These are phyloP conservation scores for Hypanus sabinus DNA, from an alignment of 2,113 vertebrate species.

Conservation along the genomic window DNA sequence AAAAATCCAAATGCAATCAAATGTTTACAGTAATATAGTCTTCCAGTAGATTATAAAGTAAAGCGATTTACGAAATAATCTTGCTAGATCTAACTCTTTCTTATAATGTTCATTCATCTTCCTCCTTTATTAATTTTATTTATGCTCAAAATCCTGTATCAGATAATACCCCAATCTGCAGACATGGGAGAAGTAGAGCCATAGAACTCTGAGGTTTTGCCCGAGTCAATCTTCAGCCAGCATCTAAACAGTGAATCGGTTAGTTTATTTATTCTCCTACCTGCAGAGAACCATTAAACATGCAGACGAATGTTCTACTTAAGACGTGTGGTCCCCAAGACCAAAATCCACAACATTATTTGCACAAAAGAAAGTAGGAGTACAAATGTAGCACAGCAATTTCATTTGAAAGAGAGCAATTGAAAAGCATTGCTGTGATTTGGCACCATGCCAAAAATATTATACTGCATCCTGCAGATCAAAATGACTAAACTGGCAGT, in stretches of 20 bases:
- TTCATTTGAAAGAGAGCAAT: background rate
- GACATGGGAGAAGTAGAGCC: background rate
- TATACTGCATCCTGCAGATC: background rate
- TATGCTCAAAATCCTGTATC: background rate
- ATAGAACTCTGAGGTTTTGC: background rate
- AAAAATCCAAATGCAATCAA: background rate
- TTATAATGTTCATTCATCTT: background rate
- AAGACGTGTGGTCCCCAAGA: background rate
- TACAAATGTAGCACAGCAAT: background rate
- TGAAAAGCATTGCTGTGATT: background rate
- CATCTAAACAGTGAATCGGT: background rate
- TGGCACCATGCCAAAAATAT: background rate
- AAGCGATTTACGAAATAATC: background rate
- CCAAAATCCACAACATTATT: background rate
- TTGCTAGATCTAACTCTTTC: background rate
- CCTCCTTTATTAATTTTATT: background rate
- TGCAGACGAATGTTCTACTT: background rate
- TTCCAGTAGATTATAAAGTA: constrained; percentile 11
- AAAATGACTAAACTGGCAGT: background rate
- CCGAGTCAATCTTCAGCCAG: background rate
- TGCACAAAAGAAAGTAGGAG: background rate
- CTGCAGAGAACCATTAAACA: background rate
- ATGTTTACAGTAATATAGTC: background rate
- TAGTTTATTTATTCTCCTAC: background rate
- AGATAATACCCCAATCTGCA: background rate